A percentile compares a stretch with the other conserved stretches of the same genome.
Conservation (phyloP, 2,113 vertebrate genomes). For the Nycticorax nycticorax region DNA sequence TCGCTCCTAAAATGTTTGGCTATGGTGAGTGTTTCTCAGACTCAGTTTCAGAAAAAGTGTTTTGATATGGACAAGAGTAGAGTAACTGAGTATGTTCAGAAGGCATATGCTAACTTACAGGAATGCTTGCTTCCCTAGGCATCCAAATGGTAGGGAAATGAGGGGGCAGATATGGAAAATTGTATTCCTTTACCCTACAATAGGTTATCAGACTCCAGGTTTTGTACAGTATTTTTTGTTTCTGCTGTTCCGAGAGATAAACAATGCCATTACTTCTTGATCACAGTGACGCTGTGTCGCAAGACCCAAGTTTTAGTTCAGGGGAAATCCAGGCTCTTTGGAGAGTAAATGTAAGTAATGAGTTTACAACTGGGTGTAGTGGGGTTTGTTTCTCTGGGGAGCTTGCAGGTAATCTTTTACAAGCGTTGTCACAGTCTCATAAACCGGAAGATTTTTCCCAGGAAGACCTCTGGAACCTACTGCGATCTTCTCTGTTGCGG, state of each 20-base stretch:
- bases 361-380: neutral
- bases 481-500: fast-evolving
- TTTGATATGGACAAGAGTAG: neutral
- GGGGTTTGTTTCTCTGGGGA: neutral
- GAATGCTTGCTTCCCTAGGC: neutral
- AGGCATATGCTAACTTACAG: neutral
- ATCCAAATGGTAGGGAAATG: neutral
- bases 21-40: neutral
- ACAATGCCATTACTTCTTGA: fast-evolving
- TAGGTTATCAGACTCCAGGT: neutral
- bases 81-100: neutral
- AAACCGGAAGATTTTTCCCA: neutral
- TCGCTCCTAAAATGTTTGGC: fast-evolving
- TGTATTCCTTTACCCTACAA: neutral
- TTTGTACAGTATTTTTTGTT: neutral
- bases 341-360: neutral
- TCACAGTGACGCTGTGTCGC: fast-evolving
- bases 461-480: neutral
- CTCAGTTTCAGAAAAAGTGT: neutral
- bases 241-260: neutral
- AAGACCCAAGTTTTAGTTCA: neutral
- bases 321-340: neutral
- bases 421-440: too few relatives aligned
- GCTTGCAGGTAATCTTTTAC: fast-evolving
- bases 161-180: fast-evolving